Evolutionary conservation across 2,797 vertebrate genomes (phyloP), one percentile per base, ranked within the genome.

Genomic region (Onychomys torridus): DNA sequence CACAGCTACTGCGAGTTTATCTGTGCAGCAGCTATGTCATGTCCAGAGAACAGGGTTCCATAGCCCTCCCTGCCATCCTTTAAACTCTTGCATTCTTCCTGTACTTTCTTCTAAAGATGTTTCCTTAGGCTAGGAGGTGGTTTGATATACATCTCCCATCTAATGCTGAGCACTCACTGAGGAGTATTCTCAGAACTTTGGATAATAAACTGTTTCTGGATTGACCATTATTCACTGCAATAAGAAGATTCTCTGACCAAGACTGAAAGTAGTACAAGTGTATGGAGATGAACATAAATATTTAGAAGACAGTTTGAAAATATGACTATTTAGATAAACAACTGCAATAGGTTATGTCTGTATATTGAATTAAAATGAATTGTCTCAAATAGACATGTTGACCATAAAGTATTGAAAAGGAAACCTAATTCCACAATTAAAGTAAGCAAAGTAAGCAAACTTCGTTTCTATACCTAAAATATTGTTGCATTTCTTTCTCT

Each of bases 351-450:
- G 19, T 81, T 81, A 6, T 25, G 5, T 40, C 13, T 94, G 88
- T 95, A 65, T 89, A 40, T 92, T 78, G 16, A n/a, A 86, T 93
- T 78, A 65, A 81, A 91, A 57, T 85, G 57, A 83, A 11, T 29
- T 92, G 37, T 17, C 43, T 95, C 43, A 87, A 92, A 96, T 77
- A 79, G 59, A 40, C 6, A 78, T 76, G 1, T 79, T 71, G 12
- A 81, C 86, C 59, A 89, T 82, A 46, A 79, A 59, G 2, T 55
- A 96, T 71, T 61, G 52, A 86, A 52, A 76, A 59, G 19, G 5
- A 59, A 57, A 49, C 65, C 21, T 5, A 82, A 90, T 23, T 55
- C 32, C 17, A 79, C 9, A n/a, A 92, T 23, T 46, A 76, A 63
- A 63, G 61, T 63, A 61, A 61, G 61, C 29, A 61, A 61, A 61